Percentiles rank a stretch among this genome's conserved stretches.
Evolutionary conservation across 2,888 invertebrate species (phyloP).

Genomic region (Lypha dubia): DNA sequence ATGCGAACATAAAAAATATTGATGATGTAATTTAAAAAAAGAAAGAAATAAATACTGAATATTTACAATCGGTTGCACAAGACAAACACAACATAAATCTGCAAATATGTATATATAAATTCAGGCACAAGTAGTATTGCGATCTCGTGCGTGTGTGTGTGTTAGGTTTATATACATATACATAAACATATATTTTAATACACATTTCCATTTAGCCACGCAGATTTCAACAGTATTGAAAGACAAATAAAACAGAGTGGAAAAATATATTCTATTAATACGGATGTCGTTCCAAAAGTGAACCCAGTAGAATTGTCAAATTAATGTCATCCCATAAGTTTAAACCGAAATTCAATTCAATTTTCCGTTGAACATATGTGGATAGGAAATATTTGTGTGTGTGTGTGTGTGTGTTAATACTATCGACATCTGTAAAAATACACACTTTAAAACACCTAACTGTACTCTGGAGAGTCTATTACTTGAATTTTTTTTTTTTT

Average conservation of each 20-base stretch:
- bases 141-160: neutral
- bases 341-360: conserved; percentile 81
- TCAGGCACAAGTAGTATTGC: neutral
- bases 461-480: conserved; percentile 61
- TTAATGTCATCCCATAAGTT: conserved; percentile 81
- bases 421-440: neutral
- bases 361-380: conserved; percentile 76
- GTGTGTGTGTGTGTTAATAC: neutral
- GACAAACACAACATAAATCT: neutral
- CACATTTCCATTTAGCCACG: neutral
- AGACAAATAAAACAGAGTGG: conserved; percentile 38
- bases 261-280: conserved; percentile 58
- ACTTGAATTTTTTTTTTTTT: conserved; percentile 64
- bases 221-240: conserved; percentile 6
- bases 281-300: conserved; percentile 70
- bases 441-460: conserved; percentile 37
- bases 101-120: conserved; percentile 1
- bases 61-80: neutral
- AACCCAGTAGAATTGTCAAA: conserved; percentile 78
- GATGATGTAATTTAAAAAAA: conserved; percentile 28
- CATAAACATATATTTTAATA: neutral
- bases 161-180: too few species aligned
- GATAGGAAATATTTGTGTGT: neutral
- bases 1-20: conserved; percentile 24
- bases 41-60: too few species aligned